Conservation (phyloP, 2,113 vertebrate species). For the Polyodon spathula region DNA sequence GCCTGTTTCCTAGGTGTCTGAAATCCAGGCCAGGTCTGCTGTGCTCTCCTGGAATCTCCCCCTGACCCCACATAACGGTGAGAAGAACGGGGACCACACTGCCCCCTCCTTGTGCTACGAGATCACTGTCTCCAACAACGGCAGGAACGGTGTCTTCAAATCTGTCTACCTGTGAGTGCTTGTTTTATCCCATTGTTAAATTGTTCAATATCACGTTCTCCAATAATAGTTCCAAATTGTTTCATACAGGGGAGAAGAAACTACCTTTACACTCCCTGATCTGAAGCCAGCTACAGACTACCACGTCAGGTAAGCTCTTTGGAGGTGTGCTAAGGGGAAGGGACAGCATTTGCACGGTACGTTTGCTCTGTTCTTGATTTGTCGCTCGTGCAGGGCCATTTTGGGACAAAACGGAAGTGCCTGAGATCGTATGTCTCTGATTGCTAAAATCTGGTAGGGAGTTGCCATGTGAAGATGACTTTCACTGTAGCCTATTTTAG, state of each 20-base stretch:
- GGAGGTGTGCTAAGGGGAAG: too few relatives aligned
- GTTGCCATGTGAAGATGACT: too few relatives aligned
- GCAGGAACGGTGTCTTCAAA: slow-evolving; percentile 65
- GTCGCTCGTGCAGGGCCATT: too few relatives aligned
- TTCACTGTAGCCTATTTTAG: too few relatives aligned
- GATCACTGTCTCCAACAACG: slow-evolving; percentile 61
- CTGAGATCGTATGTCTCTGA: too few relatives aligned
- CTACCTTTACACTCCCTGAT: slow-evolving; percentile 52
- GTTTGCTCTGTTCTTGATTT: too few relatives aligned
- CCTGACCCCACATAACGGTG: slow-evolving; percentile 42
- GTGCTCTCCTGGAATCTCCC: slow-evolving; percentile 61
- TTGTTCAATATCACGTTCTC: not conserved
- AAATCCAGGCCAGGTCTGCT: slow-evolving; percentile 58
- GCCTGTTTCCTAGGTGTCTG: slow-evolving; percentile 48
- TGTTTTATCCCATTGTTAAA: too few relatives aligned
- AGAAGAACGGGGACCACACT: slow-evolving; percentile 41
- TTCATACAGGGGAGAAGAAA: slow-evolving; percentile 48
- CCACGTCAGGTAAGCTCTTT: slow-evolving; percentile 53
- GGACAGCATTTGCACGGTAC: too few relatives aligned
- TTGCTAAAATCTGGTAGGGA: too few relatives aligned
- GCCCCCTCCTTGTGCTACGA: slow-evolving; percentile 56
- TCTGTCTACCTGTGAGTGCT: slow-evolving; percentile 59
- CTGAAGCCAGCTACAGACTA: slow-evolving; percentile 61
- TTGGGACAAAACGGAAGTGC: too few relatives aligned
- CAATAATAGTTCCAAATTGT: not conserved